Evolutionary conservation across 2,113 vertebrate species (phyloP), one percentile per base, ranked within the genome.

Genomic region (Ariopsis seemanni): DNA sequence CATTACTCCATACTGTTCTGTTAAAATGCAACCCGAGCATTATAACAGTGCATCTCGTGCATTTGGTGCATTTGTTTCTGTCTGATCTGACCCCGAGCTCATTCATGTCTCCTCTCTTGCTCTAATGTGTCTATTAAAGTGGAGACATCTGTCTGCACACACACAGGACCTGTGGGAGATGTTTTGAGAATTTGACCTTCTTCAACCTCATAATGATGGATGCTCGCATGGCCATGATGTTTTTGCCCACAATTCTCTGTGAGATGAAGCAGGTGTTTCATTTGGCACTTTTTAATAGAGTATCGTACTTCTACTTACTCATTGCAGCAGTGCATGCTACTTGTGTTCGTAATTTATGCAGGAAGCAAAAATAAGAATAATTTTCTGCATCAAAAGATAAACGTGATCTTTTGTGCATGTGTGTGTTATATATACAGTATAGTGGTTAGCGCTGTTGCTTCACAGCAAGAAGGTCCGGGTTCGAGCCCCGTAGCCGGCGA

Each of bases 101-200:
- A 12, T 50, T 11, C 11, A 4, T 25, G 42, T 75, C 72, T 75
- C 72, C 72, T 50, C 42, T 48, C 42, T 50, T 20, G 1, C 53
- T 79, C 53, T 79, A 79, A 79, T 57, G 27, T 27, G 53, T 79
- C 77, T 79, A 79, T 77, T 50, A 50, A 52, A n/a, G 8, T 77
- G 74, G 17, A 85, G 58, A 67, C 52, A 69, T 57, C 65, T 72
- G 63, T 55, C 22, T 50, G 27, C 57, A 79, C 74, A 79, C 74
- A 79, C 74, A 79, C 74, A 62, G 18, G 72, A 30, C 82, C n/a
- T 25, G 3, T 4, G 27, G 74, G 87, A 72, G 79, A 82, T 67
- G 86, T 86, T 83, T 53, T 11, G 10, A n/a, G 65, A 22, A n/a
- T 82, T 82, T 82, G 81, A 82, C 81, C 81, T 48, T 63, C 8